These are phyloP conservation scores for Drosophila engyochracea DNA, from an alignment of 2,888 invertebrate species.

Conservation along the genomic window DNA sequence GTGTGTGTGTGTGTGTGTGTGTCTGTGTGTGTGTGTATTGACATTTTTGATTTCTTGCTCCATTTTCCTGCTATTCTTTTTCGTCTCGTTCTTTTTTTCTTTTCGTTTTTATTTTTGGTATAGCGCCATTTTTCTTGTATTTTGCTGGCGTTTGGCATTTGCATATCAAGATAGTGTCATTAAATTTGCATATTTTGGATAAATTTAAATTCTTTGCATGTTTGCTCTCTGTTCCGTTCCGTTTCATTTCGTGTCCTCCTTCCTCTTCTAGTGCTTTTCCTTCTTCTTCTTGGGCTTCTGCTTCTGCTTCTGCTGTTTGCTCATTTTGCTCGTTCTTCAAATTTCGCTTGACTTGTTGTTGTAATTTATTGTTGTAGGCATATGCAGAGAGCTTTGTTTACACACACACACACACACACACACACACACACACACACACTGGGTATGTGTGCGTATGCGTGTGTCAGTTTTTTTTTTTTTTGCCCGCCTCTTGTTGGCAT, in stretches of 20 bases:
- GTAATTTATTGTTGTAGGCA: constrained; percentile 57
- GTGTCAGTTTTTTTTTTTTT: constrained; percentile 17
- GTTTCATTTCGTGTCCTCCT: constrained; percentile 22
- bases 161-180: constrained; percentile 76
- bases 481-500: constrained; percentile 60
- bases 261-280: background rate
- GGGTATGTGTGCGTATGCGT: constrained; percentile 19
- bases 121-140: constrained; percentile 50
- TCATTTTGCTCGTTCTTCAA: constrained; percentile 62
- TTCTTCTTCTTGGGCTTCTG: background rate
- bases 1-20: constrained; percentile 21
- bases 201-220: constrained; percentile 75
- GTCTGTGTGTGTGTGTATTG: constrained; percentile 42
- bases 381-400: constrained; percentile 54
- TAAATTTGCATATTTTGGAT: constrained; percentile 78
- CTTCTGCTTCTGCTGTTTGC: constrained; percentile 24
- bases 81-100: background rate
- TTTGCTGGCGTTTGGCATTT: constrained; percentile 56
- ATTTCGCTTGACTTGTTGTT: constrained; percentile 52
- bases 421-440: constrained; percentile 27
- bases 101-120: constrained; percentile 31
- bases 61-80: constrained; percentile 26
- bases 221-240: constrained; percentile 38
- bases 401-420: constrained; percentile 18
- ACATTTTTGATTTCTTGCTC: constrained; percentile 61